Percentiles rank a stretch among this genome's conserved stretches.
Conservation (phyloP, 2,888 invertebrate genomes). For the Sylvicola fuscatus region DNA sequence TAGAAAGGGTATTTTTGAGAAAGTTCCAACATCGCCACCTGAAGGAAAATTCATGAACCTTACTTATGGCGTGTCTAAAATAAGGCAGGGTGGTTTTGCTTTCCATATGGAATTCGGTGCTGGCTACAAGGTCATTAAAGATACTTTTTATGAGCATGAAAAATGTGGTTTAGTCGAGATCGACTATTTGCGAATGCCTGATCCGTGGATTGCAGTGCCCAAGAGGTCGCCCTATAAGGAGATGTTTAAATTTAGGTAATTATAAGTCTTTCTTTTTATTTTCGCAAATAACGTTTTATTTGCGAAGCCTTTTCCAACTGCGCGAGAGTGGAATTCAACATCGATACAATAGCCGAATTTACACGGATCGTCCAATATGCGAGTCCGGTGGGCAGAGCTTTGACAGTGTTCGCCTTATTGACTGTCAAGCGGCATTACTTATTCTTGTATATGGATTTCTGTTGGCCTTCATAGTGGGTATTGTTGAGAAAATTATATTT, state of each 20-base stretch:
- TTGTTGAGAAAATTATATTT: constrained; percentile 8
- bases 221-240: constrained; percentile 21
- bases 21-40: constrained; percentile 29
- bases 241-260: constrained; percentile 22
- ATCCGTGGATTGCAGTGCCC: constrained; percentile 17
- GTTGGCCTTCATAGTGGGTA: constrained; percentile 3
- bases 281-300: neutral
- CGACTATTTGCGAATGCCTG: constrained; percentile 15
- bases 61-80: constrained; percentile 27
- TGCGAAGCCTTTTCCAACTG: constrained; percentile 13
- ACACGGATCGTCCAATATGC: constrained; percentile 28
- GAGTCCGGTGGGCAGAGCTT: constrained; percentile 23
- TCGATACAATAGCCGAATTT: constrained; percentile 25
- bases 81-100: constrained; percentile 27
- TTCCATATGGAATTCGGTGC: constrained; percentile 40
- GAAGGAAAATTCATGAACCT: constrained; percentile 26
- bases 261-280: constrained; percentile 1
- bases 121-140: constrained; percentile 9
- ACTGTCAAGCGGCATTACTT: constrained; percentile 19
- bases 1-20: constrained; percentile 28
- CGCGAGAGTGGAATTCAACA: constrained; percentile 27
- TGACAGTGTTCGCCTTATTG: constrained; percentile 26
- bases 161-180: constrained; percentile 14
- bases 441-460: constrained; percentile 6
- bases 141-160: constrained; percentile 12